Conservation (phyloP, 2,888 invertebrate species). For the Pristionchus japonicus region DNA sequence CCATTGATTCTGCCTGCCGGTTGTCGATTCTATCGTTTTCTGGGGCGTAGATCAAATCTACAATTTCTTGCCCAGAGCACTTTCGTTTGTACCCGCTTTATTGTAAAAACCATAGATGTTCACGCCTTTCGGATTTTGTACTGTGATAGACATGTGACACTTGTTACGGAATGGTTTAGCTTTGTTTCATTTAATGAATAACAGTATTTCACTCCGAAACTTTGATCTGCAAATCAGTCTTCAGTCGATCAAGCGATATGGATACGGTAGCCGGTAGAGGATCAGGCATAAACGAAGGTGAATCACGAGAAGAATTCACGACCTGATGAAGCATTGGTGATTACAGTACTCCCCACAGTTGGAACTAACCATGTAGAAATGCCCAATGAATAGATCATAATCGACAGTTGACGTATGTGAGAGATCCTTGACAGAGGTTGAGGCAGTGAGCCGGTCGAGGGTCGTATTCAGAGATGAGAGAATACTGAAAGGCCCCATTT, state of each 20-base stretch:
- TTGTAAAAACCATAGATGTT: neutral
- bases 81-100: neutral
- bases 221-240: conserved; percentile 2
- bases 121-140: neutral
- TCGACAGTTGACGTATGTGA: neutral
- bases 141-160: neutral
- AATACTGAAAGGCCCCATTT: neutral
- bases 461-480: neutral
- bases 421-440: neutral
- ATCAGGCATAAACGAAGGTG: neutral
- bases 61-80: neutral
- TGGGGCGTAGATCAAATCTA: neutral
- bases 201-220: neutral
- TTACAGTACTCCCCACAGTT: neutral
- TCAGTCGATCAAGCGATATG: conserved; percentile 1
- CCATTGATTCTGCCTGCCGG: neutral
- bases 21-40: neutral
- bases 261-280: neutral
- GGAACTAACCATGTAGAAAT: neutral
- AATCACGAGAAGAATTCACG: neutral
- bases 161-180: neutral
- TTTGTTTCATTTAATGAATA: neutral
- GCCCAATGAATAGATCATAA: neutral
- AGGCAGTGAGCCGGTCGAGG: neutral
- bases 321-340: neutral